Conservation (phyloP, 2,888 invertebrate species). For the Drosophila crucigera region DNA sequence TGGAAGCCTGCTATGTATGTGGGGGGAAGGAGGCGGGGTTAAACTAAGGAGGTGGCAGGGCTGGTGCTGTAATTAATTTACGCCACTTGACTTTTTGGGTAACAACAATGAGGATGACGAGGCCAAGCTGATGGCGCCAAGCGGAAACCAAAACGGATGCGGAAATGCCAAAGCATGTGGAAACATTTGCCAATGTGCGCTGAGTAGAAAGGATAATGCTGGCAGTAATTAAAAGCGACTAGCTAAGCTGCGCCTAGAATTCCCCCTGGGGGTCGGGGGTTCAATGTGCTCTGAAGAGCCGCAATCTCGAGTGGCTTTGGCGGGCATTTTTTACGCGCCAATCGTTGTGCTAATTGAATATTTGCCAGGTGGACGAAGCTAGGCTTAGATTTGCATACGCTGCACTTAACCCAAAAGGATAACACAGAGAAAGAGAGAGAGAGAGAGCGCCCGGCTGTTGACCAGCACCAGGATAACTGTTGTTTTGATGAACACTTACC, state of each 20-base stretch:
- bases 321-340: conserved; percentile 68
- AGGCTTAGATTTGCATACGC: conserved; percentile 53
- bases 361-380: conserved; percentile 62
- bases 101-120: conserved; percentile 57
- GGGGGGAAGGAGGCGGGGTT: not conserved
- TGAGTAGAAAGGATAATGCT: conserved; percentile 51
- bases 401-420: conserved; percentile 56
- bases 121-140: conserved; percentile 62
- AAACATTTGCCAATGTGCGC: conserved; percentile 76
- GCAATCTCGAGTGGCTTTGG: conserved; percentile 42
- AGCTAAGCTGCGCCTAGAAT: conserved; percentile 42
- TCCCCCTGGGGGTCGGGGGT: conserved; percentile 20
- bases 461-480: not conserved
- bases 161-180: conserved; percentile 79
- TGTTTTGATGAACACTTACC: conserved; percentile 62
- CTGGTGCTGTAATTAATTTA: conserved; percentile 77
- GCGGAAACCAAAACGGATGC: conserved; percentile 64
- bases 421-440: not conserved
- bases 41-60: conserved; percentile 10
- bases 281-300: conserved; percentile 55
- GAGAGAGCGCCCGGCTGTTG: not conserved
- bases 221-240: conserved; percentile 68
- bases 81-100: conserved; percentile 76
- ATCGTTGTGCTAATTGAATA: conserved; percentile 74
- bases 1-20: conserved; percentile 12